A percentile compares a stretch with the other conserved stretches of the same genome.
Conservation (phyloP, 2,113 vertebrate species). For the Pampusana beccarii region DNA sequence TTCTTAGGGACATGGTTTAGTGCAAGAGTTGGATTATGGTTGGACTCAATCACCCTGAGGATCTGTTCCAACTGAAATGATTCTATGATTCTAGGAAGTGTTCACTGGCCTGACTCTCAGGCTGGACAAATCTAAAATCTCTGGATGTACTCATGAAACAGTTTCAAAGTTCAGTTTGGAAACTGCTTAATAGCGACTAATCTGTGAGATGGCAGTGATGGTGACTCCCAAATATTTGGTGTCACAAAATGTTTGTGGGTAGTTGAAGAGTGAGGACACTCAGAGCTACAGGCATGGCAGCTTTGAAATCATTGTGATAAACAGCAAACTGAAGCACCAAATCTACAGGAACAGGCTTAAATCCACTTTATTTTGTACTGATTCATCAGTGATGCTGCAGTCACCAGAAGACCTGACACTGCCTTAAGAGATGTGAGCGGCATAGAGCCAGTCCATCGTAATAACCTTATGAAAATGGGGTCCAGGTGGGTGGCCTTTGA, state of each 20-base stretch:
- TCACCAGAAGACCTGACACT: background rate
- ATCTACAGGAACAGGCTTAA: background rate
- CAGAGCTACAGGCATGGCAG: background rate
- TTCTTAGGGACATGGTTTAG: too few species aligned
- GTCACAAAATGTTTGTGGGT: background rate
- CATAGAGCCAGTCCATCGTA: background rate
- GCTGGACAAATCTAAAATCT: background rate
- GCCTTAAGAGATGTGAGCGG: background rate
- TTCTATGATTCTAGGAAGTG: background rate
- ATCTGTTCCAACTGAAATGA: too few species aligned
- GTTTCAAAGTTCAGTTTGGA: background rate
- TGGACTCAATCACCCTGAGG: too few species aligned
- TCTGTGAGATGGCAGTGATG: background rate
- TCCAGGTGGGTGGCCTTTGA: background rate
- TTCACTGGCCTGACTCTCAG: background rate
- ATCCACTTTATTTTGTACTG: constrained; percentile 9
- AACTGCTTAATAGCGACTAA: background rate
- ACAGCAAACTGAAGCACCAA: background rate
- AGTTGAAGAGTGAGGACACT: background rate
- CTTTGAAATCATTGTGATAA: background rate
- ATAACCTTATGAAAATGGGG: background rate
- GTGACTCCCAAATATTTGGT: background rate
- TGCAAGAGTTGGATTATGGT: too few species aligned
- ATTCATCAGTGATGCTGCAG: background rate
- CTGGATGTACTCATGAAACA: background rate